phyloP scores from a whole-genome alignment of 2,113 vertebrate species.

The Psilopogon haemacephalus region DNA sequence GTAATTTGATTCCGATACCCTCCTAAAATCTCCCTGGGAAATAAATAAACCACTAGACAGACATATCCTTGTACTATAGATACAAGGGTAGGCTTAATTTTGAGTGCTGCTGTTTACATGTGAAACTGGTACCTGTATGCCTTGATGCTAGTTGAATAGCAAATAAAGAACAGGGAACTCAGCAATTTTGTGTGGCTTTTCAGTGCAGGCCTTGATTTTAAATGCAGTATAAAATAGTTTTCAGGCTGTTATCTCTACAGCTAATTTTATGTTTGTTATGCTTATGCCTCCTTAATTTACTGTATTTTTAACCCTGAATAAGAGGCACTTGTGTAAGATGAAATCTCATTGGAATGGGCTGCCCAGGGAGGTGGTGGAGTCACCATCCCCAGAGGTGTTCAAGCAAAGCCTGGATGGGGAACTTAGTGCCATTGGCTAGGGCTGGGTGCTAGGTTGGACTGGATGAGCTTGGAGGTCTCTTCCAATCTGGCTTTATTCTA shows the following conservation, averaged over 20 bases:
- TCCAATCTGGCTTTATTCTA: too few species aligned
- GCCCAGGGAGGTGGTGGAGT: too few species aligned
- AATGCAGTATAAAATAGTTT: background rate
- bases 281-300: background rate
- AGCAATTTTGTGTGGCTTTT: background rate
- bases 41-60: background rate
- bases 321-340: background rate
- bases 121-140: background rate
- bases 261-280: conserved; percentile 7
- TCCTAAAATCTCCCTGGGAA: background rate
- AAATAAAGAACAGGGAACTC: background rate
- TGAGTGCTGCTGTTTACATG: background rate
- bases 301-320: background rate
- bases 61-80: background rate
- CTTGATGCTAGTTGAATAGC: background rate
- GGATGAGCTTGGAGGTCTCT: too few species aligned
- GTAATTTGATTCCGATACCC: background rate
- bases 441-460: too few species aligned
- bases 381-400: too few species aligned
- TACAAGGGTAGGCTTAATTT: background rate
- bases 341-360: too few species aligned
- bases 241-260: background rate
- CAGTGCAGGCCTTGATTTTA: background rate
- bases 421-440: too few species aligned
- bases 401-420: too few species aligned